A percentile compares a stretch with the other conserved stretches of the same genome.
These are phyloP conservation scores for Sthenelais limicola DNA, from an alignment of 2,888 invertebrate species.

Conservation along the genomic window DNA sequence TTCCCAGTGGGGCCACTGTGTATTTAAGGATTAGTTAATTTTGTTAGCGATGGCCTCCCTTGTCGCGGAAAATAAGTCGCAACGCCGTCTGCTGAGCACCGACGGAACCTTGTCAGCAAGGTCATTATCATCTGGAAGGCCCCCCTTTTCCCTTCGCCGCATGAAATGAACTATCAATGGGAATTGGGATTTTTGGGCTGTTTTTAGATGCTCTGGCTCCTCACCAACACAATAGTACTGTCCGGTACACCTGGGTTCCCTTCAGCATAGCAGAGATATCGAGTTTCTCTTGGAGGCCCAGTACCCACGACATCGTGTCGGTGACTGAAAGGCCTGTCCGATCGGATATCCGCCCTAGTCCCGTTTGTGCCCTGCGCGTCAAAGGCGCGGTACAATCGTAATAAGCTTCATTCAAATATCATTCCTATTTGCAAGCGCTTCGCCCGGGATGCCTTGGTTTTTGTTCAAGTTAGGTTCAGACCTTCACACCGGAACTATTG, in stretches of 20 bases:
- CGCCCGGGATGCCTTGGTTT: background rate
- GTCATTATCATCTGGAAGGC: no score
- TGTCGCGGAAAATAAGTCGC: no score
- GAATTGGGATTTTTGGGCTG: constrained; percentile 15
- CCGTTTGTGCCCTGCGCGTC: constrained; percentile 26
- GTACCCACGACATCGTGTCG: background rate
- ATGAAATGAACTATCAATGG: background rate
- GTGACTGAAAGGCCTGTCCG: constrained; percentile 15
- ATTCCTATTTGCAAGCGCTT: constrained; percentile 35
- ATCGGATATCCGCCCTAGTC: constrained; percentile 21
- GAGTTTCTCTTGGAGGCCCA: constrained; percentile 21
- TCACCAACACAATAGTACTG: constrained; percentile 21
- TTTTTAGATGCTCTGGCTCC: constrained; percentile 17
- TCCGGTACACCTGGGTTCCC: constrained; percentile 23
- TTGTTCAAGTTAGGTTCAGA: no score
- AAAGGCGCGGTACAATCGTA: constrained; percentile 17
- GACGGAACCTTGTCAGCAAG: no score
- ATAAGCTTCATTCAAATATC: constrained; percentile 38
- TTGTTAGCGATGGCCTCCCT: no score
- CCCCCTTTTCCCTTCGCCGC: no score
- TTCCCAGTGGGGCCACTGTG: no score
- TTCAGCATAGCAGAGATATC: constrained; percentile 12
- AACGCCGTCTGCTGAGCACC: no score
- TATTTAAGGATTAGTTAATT: no score
- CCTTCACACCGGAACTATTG: no score